Conservation (phyloP, 2,888 invertebrate species). For the Timandra comae region DNA sequence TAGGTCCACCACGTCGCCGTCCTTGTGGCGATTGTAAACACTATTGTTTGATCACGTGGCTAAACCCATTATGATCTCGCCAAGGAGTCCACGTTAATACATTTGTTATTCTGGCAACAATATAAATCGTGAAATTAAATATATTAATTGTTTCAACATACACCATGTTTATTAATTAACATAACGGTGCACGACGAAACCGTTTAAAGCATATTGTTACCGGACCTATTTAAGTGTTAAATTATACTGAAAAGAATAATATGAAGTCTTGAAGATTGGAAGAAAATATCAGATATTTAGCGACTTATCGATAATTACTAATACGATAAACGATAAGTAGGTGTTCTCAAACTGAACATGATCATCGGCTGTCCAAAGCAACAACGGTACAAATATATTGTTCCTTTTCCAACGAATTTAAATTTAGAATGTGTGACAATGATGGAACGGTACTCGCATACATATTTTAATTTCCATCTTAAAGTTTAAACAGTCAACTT, state of each 20-base stretch:
- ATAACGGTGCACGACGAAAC: no score
- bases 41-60: constrained; percentile 69
- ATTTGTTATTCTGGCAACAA: constrained; percentile 27
- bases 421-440: constrained; percentile 21
- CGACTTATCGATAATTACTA: no score
- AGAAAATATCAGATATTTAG: no score
- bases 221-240: no score
- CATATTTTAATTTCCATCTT: constrained; percentile 7
- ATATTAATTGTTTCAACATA: not conserved
- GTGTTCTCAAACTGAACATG: no score
- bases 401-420: constrained; percentile 19
- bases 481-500: not conserved
- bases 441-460: constrained; percentile 18
- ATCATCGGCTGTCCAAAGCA: constrained; percentile 9
- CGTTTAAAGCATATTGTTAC: no score
- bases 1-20: constrained; percentile 47
- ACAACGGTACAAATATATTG: constrained; percentile 18
- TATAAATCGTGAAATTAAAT: constrained; percentile 15
- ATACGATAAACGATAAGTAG: no score
- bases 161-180: no score
- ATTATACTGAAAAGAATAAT: no score
- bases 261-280: no score
- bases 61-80: constrained; percentile 58
- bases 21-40: constrained; percentile 63
- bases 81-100: constrained; percentile 44